phyloP scores from a whole-genome alignment of 2,888 invertebrate genomes.

The Temnothorax rugatulus region DNA sequence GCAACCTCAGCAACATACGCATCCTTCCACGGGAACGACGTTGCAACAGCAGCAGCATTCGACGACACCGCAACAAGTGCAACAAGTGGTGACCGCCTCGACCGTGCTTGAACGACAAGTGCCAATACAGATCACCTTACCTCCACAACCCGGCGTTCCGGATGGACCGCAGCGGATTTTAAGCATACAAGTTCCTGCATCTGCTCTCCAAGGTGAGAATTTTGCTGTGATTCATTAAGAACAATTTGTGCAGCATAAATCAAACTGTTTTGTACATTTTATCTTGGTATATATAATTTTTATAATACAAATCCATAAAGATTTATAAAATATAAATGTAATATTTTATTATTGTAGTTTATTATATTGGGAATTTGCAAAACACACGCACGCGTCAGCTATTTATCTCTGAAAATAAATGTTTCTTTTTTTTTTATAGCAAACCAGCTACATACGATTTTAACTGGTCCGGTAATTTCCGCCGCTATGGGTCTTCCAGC shows the following conservation, averaged over 20 bases:
- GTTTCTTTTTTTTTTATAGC: constrained; percentile 79
- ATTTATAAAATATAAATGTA: background rate
- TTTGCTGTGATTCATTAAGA: background rate
- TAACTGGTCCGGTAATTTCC: constrained; percentile 95
- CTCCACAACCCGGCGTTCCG: constrained; percentile 91
- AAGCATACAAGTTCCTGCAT: constrained; percentile 96
- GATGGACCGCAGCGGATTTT: constrained; percentile 91
- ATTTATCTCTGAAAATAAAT: background rate
- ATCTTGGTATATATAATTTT: background rate
- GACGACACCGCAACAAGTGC: constrained; percentile 74
- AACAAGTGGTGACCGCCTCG: constrained; percentile 83
- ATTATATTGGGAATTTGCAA: background rate
- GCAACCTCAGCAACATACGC: constrained; percentile 66
- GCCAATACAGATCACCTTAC: constrained; percentile 91
- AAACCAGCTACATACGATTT: constrained; percentile 89
- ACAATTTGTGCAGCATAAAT: background rate
- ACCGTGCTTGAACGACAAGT: constrained; percentile 87
- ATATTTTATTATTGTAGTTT: background rate
- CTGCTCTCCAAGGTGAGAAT: constrained; percentile 91
- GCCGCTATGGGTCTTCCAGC: constrained; percentile 96
- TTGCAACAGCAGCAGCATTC: constrained; percentile 74
- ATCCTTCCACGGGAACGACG: constrained; percentile 66
- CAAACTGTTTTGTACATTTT: background rate
- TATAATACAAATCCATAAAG: background rate
- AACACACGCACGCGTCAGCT: background rate